Evolutionary conservation across 2,113 vertebrate genomes (phyloP).

Genomic region (Bubo blakistoni): DNA sequence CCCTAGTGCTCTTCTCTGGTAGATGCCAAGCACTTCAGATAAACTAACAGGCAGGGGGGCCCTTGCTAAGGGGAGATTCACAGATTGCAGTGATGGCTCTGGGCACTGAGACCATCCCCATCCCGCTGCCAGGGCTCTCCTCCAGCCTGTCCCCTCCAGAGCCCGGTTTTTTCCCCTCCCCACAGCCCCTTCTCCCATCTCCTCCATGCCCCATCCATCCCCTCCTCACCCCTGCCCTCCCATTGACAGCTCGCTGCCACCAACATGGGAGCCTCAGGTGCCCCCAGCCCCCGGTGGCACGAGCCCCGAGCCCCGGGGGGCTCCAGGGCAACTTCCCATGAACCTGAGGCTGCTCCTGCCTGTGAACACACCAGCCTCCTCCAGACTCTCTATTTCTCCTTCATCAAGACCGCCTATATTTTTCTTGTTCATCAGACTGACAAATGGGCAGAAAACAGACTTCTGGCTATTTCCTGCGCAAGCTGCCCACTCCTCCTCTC

Average conservation of each 20-base stretch:
- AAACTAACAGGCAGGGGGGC: neutral
- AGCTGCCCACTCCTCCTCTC: constrained; percentile 58
- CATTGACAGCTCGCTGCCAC: neutral
- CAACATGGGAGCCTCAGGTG: accelerated
- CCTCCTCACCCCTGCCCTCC: neutral
- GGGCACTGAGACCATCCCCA: accelerated
- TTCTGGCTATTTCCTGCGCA: constrained; percentile 33
- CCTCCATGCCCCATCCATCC: neutral
- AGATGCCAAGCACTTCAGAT: neutral
- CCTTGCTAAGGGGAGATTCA: neutral
- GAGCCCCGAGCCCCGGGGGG: neutral
- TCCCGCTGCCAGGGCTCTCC: neutral
- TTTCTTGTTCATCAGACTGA: constrained; percentile 56
- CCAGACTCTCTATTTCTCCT: neutral
- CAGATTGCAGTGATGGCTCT: accelerated
- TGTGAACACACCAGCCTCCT: neutral
- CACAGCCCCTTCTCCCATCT: neutral
- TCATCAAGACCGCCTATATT: neutral
- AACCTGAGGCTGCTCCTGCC: neutral
- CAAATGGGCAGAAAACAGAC: constrained; percentile 62
- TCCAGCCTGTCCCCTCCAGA: neutral
- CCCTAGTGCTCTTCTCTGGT: neutral
- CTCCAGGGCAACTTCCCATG: accelerated
- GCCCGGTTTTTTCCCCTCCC: no score
- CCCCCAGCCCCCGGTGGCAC: neutral